phyloP scores from a whole-genome alignment of 2,888 invertebrate species.

The Melanargia galathea region DNA sequence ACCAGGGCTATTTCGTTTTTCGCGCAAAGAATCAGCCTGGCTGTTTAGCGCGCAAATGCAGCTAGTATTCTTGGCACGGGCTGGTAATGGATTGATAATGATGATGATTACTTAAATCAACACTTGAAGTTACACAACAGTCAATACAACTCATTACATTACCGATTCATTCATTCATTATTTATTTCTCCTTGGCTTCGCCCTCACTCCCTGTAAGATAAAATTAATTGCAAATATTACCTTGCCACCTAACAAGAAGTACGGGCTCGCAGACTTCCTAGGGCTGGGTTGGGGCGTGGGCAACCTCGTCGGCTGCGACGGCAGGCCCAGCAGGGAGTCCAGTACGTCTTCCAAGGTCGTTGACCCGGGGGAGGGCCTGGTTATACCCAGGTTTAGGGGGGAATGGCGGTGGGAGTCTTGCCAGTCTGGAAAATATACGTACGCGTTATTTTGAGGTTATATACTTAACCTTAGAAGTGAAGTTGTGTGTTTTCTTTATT shows the following conservation, averaged over 20 bases:
- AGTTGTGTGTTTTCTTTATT: background rate
- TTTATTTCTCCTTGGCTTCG: too few species aligned
- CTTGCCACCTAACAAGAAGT: conserved; percentile 77
- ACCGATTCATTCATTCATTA: too few species aligned
- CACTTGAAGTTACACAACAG: too few species aligned
- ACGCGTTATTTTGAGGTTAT: background rate
- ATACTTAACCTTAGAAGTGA: background rate
- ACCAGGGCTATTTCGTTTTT: too few species aligned
- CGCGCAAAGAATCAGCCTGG: too few species aligned
- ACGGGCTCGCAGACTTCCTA: conserved; percentile 74
- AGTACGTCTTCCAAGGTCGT: conserved; percentile 96
- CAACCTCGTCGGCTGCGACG: conserved; percentile 87
- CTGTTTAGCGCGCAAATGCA: too few species aligned
- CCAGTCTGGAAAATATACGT: conserved; percentile 66
- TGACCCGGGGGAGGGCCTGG: conserved; percentile 88
- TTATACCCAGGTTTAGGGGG: conserved; percentile 78
- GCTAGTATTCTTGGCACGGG: too few species aligned
- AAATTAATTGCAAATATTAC: conserved; percentile 48
- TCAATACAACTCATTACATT: too few species aligned
- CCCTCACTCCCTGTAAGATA: too few species aligned
- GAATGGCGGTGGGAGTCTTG: conserved; percentile 68
- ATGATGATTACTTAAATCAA: too few species aligned
- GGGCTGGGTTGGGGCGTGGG: conserved; percentile 85
- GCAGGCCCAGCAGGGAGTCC: conserved; percentile 94
- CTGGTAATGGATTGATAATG: too few species aligned